A percentile compares a stretch with the other conserved stretches of the same genome.
These are phyloP conservation scores for Drosophila lutescens DNA, from an alignment of 2,888 invertebrate genomes.

Conservation along the genomic window DNA sequence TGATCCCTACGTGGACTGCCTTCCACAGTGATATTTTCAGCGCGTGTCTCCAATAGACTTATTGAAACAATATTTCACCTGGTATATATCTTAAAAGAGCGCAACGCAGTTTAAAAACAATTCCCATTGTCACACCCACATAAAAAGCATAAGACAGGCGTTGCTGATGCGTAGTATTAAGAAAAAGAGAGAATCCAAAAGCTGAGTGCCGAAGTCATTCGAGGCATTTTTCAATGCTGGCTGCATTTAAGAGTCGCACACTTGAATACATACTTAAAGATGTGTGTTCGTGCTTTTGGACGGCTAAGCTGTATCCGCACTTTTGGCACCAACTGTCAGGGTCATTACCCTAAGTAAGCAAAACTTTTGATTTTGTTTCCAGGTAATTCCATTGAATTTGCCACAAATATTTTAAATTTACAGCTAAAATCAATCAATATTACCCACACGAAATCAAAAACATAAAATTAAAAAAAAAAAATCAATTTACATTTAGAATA, in stretches of 20 bases:
- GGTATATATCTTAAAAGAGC: background rate
- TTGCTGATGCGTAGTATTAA: background rate
- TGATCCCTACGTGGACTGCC: too few species aligned
- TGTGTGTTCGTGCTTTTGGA: background rate
- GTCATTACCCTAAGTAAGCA: conserved; percentile 71
- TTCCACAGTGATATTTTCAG: background rate
- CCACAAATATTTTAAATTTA: too few species aligned
- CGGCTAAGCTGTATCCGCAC: conserved; percentile 29
- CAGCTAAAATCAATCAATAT: too few species aligned
- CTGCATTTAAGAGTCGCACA: background rate
- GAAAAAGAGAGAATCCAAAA: background rate
- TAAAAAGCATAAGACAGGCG: background rate
- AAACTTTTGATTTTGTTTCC: conserved; percentile 1
- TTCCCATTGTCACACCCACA: conserved; percentile 9
- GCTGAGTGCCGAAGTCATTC: background rate
- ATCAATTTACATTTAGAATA: too few species aligned
- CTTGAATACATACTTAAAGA: background rate
- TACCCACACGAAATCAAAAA: too few species aligned
- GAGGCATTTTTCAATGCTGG: conserved; percentile 1
- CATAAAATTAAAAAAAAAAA: too few species aligned
- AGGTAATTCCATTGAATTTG: too few species aligned
- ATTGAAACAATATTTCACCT: background rate
- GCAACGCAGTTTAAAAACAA: background rate
- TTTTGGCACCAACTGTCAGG: conserved; percentile 60
- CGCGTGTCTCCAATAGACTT: background rate